Evolutionary conservation across 2,888 invertebrate species (phyloP), one percentile per base, ranked within the genome.

Genomic region (Spisula subtruncata): DNA sequence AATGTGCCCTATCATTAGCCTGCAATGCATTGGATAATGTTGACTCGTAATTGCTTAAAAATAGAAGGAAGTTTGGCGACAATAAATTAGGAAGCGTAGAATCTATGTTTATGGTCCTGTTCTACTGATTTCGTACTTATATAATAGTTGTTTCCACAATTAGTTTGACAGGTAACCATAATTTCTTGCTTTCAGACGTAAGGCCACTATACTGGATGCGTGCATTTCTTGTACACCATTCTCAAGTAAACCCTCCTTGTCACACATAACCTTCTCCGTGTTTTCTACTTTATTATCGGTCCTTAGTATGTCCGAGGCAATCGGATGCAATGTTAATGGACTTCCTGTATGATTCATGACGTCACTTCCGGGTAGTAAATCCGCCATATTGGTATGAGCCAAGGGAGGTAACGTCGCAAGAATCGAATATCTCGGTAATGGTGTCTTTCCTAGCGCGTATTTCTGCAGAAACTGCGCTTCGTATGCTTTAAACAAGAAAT

Each of bases 401-500:
- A 86, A 51, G 56, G 89, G 88, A 20, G 86, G 90, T 29, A 90
- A 81, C 16, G 88, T 48, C 5, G 89, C 66, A 2, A 91, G 32
- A 8, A 89, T 16, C 12, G 88, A 83, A n/a, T 89, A 81, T 81
- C 86, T 54, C 35, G 83, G 83, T 60, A 89, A 81, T n/a, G 87
- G 88, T 6, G 87, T n/a, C 29, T 71, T 82, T 2, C 48, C 83
- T 10, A 87, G 14, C 8, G 90, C 60, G 46, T 85, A 91, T 60
- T 90, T 89, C 82, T 91, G 92, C 46, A 91, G 56, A 16, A 96
- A 88, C 54, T 95, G 95, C 46, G 90, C 94, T 85, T 96, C 96
- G 89, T 96, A 96, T 1, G 96, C 95, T 87, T 95, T 96, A n/a
- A 96, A 92, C 12, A 96, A 92, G 10, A 96, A 92, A 89, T 96